These are phyloP conservation scores for Cryptus armator DNA, from an alignment of 2,888 invertebrate species.

Conservation along the genomic window DNA sequence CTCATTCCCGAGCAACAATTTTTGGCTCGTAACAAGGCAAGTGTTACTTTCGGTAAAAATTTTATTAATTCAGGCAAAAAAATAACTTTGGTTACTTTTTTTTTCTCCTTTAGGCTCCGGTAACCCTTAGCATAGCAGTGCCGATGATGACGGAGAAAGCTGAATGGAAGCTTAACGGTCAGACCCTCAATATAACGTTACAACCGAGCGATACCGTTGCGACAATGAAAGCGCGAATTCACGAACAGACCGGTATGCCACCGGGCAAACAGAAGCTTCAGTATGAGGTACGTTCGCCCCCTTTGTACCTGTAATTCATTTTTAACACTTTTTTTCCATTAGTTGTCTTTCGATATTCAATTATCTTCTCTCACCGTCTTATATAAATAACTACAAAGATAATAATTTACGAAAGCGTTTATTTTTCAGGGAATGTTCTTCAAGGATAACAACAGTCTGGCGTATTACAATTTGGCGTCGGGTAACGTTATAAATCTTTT, in stretches of 20 bases:
- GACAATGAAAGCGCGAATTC: constrained; percentile 94
- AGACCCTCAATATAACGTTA: constrained; percentile 92
- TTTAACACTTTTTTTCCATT: background rate
- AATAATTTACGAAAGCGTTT: constrained; percentile 59
- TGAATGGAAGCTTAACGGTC: constrained; percentile 98
- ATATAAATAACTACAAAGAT: constrained; percentile 4
- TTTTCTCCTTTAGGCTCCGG: constrained; percentile 87
- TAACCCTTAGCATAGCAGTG: constrained; percentile 92
- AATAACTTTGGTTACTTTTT: constrained; percentile 18
- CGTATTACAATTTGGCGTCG: constrained; percentile 97
- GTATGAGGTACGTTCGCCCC: constrained; percentile 90
- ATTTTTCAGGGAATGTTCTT: constrained; percentile 96
- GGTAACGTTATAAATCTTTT: constrained; percentile 95
- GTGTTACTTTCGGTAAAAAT: constrained; percentile 37
- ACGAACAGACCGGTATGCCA: constrained; percentile 96
- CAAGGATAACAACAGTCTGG: constrained; percentile 97
- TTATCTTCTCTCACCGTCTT: too few relatives aligned
- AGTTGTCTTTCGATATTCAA: background rate
- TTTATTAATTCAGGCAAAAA: background rate
- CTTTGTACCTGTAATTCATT: background rate
- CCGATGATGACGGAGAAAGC: constrained; percentile 95
- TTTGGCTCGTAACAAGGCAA: constrained; percentile 89
- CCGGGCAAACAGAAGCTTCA: constrained; percentile 98
- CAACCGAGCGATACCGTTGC: constrained; percentile 93
- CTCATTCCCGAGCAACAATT: constrained; percentile 96